Conservation (phyloP, 2,797 vertebrate species). For the Rhinogobio ventralis region DNA sequence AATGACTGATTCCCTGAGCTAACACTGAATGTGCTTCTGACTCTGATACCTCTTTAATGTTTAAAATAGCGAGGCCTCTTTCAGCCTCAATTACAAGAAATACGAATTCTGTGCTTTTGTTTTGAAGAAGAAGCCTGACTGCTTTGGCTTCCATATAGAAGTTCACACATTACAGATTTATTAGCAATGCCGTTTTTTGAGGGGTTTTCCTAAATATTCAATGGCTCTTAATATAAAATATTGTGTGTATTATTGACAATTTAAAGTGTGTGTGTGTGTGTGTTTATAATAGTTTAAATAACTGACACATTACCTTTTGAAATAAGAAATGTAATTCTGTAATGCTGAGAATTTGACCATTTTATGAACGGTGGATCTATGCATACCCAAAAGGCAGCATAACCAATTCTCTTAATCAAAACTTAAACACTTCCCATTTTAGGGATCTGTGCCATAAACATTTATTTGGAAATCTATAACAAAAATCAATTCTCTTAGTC, state of each 20-base stretch:
- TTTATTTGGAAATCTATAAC: slow-evolving; percentile 89
- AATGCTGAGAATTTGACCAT: neutral
- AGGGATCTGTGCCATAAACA: slow-evolving; percentile 82
- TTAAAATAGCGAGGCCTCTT: slow-evolving; percentile 70
- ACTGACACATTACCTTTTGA: neutral
- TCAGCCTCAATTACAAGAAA: slow-evolving; percentile 61
- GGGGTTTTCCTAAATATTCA: neutral
- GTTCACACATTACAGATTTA: neutral
- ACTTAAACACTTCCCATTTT: slow-evolving; percentile 78
- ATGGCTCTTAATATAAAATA: neutral
- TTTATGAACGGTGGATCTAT: slow-evolving; percentile 3
- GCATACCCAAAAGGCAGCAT: slow-evolving; percentile 38
- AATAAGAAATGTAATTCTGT: slow-evolving; percentile 7
- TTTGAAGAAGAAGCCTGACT: slow-evolving; percentile 11
- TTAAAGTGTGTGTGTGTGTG: no score
- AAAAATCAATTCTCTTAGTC: slow-evolving; percentile 85
- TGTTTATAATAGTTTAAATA: neutral
- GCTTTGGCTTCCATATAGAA: slow-evolving; percentile 5
- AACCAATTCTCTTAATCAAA: slow-evolving; percentile 63
- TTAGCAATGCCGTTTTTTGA: neutral
- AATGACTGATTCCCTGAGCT: slow-evolving; percentile 66
- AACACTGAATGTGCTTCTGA: slow-evolving; percentile 63
- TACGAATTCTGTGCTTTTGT: slow-evolving; percentile 42
- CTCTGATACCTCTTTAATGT: slow-evolving; percentile 73
- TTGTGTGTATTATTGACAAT: neutral